Conservation (phyloP, 2,888 invertebrate species). For the Euproctis similis region DNA sequence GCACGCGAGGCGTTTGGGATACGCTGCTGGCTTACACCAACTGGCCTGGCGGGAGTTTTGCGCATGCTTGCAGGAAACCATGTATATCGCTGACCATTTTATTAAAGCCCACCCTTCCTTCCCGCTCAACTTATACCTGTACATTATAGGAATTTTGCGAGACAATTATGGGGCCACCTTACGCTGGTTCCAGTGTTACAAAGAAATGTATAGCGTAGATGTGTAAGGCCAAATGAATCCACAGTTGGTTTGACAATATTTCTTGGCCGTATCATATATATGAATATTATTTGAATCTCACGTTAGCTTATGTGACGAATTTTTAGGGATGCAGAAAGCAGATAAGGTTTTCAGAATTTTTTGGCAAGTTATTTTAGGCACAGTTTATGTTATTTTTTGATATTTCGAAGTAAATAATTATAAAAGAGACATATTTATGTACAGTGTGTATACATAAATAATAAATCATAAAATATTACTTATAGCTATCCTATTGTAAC, state of each 20-base stretch:
- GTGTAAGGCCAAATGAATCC: conserved; percentile 40
- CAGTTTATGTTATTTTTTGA: no score
- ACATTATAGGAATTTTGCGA: conserved; percentile 8
- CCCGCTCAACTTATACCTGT: conserved; percentile 4
- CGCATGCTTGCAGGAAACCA: conserved; percentile 54
- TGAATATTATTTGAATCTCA: no score
- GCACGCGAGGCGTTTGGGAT: conserved; percentile 33
- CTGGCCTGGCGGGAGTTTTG: conserved; percentile 34
- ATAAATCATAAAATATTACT: no score
- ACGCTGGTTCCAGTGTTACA: conserved; percentile 28
- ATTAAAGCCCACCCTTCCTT: conserved; percentile 29
- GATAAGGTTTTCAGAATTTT: no score
- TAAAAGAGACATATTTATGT: no score
- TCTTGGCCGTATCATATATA: conserved; percentile 14
- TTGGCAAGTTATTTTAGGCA: no score
- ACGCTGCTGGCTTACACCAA: conserved; percentile 35
- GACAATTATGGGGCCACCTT: conserved; percentile 19
- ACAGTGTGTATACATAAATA: no score
- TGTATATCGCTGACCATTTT: conserved; percentile 32
- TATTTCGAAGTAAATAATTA: no score
- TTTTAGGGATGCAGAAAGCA: no score
- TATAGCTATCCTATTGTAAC: no score
- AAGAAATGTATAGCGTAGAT: conserved; percentile 19
- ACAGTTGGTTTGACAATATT: conserved; percentile 58
- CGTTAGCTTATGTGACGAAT: no score